phyloP scores from a whole-genome alignment of 2,797 vertebrate genomes.

The Apogon talboti region DNA sequence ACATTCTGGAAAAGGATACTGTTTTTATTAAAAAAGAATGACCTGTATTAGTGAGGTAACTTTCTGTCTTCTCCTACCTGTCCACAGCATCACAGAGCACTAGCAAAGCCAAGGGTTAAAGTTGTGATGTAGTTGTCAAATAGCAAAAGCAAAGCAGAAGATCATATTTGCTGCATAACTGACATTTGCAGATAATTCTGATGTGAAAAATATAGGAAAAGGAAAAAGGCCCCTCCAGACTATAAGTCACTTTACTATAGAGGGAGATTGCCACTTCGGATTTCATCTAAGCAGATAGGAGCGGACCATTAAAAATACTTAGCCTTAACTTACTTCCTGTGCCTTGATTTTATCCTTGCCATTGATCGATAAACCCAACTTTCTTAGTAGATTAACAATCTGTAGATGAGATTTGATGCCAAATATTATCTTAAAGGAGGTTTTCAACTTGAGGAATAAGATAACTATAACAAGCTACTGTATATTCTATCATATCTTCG shows the following conservation, averaged over 20 bases:
- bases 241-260: conserved; percentile 9
- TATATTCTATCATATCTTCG: background rate
- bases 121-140: background rate
- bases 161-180: background rate
- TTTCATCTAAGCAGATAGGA: conserved; percentile 6
- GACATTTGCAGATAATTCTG: background rate
- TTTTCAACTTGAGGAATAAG: conserved; percentile 10
- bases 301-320: conserved; percentile 12
- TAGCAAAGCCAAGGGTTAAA: background rate
- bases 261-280: conserved; percentile 4
- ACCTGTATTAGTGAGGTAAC: background rate
- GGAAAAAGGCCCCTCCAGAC: conserved; percentile 52
- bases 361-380: conserved; percentile 71
- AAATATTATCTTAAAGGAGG: conserved; percentile 1
- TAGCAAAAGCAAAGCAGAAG: background rate
- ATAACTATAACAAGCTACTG: background rate
- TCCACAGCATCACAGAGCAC: no score
- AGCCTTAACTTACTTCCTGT: conserved; percentile 75
- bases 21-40: background rate
- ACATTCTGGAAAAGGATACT: conserved; percentile 8
- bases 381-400: conserved; percentile 78
- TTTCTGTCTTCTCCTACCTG: background rate
- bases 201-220: background rate
- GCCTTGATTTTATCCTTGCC: conserved; percentile 71
- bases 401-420: conserved; percentile 68